Base-by-base conservation (phyloP, 2,888 invertebrate species). In the Dugesia japonica region DNA sequence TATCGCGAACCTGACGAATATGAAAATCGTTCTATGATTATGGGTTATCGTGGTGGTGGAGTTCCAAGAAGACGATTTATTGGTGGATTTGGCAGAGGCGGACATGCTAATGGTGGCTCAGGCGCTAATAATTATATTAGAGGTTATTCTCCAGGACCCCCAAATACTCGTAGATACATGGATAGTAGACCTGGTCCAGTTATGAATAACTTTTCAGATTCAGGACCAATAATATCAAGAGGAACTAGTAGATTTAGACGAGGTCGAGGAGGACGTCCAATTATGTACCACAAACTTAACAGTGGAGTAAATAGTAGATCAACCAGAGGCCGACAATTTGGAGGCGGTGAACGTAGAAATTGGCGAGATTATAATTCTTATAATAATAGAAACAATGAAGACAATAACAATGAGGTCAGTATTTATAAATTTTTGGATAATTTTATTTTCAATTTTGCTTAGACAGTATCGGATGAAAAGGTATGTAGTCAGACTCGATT, bases 391-490 rank as follows among this genome's bases (percentile, higher is more conserved):
- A 56, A 23, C 23, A 56, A 56, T n/a, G 56, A 56, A n/a, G 56
- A 56, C 17, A 56, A 56, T n/a, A 56, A 56, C 56, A 56, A 56
- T n/a, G 56, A 56, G 56, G 56, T 56, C 56, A n/a, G 56, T 56
- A 20, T 7, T 56, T 13, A 56, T 20, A 13, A 56, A 56, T 20
- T 20, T 20, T 56, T 56, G 23, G 1, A 9, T 9, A 56, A 20
- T 56, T n/a, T 56, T 56, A 56, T 56, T 56, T 4, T 13, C n/a
- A 56, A 56, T 56, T 13, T 56, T 56, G 1, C 56, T 56, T 56
- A 56, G 56, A 56, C 56, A 56, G 56, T 56, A 56, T 56, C 56
- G 56, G 56, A 56, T 56, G 56, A 56, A 56, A 56, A 56, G 56
- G 56, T 56, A 56, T 4, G 17, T 4, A 56, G 7, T 56, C 17